Conservation (phyloP, 1,140 invertebrate genomes). For the Myzus persicae region DNA sequence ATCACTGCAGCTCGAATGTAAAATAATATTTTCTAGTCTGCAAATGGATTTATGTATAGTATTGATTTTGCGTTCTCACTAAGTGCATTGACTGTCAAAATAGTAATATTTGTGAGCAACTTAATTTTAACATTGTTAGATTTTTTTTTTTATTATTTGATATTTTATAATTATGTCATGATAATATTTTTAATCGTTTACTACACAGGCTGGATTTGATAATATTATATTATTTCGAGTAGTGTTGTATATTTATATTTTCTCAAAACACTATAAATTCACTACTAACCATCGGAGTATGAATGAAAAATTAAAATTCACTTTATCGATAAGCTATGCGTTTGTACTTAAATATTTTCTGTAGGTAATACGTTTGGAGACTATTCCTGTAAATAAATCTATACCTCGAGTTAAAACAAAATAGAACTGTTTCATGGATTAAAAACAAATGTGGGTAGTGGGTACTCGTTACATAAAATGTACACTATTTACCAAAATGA, state of each 20-base stretch:
- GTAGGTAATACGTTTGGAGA: neutral
- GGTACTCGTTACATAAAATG: neutral
- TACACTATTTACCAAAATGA: too few relatives aligned
- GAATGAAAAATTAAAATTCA: neutral
- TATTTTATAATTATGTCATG: too few relatives aligned
- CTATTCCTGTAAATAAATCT: neutral
- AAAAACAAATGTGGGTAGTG: neutral
- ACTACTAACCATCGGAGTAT: neutral
- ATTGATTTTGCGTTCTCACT: neutral
- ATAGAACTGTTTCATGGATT: neutral
- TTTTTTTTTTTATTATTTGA: too few relatives aligned
- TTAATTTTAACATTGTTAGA: neutral
- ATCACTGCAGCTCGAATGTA: neutral
- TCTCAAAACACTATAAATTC: neutral
- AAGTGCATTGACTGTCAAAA: neutral
- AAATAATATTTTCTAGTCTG: neutral
- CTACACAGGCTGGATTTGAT: neutral
- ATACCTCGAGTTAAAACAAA: neutral
- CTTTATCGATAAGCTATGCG: neutral
- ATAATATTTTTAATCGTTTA: neutral
- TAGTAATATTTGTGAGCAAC: neutral
- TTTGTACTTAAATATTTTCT: neutral
- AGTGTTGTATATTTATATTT: neutral
- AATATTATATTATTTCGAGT: neutral
- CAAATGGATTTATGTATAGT: neutral